phyloP scores from a whole-genome alignment of 1,140 invertebrate species.

The Drosophila sp. region DNA sequence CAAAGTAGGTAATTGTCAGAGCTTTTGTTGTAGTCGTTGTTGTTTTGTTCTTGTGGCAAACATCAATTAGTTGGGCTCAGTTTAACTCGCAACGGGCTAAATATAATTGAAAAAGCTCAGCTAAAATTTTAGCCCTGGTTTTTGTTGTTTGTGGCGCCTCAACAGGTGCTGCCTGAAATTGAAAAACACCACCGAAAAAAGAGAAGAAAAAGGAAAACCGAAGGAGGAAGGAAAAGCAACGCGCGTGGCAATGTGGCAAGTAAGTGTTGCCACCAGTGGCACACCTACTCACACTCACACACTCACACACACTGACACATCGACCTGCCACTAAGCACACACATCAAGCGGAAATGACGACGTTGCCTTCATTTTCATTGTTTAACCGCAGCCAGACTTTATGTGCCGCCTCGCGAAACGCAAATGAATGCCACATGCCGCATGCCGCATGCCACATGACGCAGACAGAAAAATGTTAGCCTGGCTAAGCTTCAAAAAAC shows the following conservation, averaged over 20 bases:
- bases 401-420: conserved; percentile 52
- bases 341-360: conserved; percentile 70
- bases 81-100: conserved; percentile 42
- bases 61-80: conserved; percentile 40
- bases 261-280: conserved; percentile 59
- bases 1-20: not conserved
- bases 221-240: conserved; percentile 3
- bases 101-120: conserved; percentile 56
- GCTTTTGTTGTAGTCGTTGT: too few relatives aligned
- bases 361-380: conserved; percentile 65
- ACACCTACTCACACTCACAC: conserved; percentile 17
- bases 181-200: conserved; percentile 42
- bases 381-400: conserved; percentile 52
- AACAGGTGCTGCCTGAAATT: conserved; percentile 67
- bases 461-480: conserved; percentile 72
- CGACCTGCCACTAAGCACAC: conserved; percentile 36
- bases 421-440: conserved; percentile 74
- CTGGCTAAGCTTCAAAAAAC: conserved; percentile 40
- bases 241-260: conserved; percentile 48
- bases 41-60: conserved; percentile 18
- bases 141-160: conserved; percentile 23
- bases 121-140: conserved; percentile 8
- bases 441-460: conserved; percentile 76
- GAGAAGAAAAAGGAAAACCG: not conserved
- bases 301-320: conserved; percentile 25